Conservation (phyloP, 2,113 vertebrate genomes). For the Carlito syrichta region DNA sequence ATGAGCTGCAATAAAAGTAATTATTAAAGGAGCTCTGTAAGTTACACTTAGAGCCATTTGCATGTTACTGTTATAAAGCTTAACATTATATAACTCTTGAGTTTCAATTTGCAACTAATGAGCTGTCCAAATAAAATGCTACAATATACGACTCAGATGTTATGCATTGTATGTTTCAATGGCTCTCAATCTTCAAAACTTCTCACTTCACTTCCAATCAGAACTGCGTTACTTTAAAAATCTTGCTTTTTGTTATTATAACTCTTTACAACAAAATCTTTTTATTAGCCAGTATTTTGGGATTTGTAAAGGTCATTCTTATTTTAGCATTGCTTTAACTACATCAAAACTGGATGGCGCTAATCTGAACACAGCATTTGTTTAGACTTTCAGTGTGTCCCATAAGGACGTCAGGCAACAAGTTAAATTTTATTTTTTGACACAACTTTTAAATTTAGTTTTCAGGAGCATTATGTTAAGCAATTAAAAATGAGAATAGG, state of each 20-base stretch:
- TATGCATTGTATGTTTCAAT: not conserved
- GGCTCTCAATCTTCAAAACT: not conserved
- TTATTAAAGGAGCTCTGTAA: not conserved
- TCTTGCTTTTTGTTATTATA: not conserved
- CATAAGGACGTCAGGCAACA: not conserved
- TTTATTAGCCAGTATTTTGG: not conserved
- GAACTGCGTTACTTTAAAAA: not conserved
- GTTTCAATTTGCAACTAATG: not conserved
- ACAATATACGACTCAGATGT: not conserved
- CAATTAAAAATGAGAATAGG: not conserved
- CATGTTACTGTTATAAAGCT: slow-evolving; percentile 34
- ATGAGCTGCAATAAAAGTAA: not conserved
- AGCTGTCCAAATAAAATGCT: slow-evolving; percentile 18
- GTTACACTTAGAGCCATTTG: not conserved
- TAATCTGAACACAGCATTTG: not conserved
- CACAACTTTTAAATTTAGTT: not conserved
- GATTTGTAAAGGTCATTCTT: slow-evolving; percentile 21
- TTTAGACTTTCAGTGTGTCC: not conserved
- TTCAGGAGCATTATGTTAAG: not conserved
- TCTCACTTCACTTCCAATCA: not conserved
- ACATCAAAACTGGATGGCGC: not conserved
- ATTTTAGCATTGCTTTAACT: not conserved
- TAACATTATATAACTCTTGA: not conserved
- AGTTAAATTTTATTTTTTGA: not conserved
- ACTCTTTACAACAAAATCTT: not conserved